A percentile compares a stretch with the other conserved stretches of the same genome.
phyloP scores from a whole-genome alignment of 2,888 invertebrate genomes.

The Pseudolycoriella hygida region DNA sequence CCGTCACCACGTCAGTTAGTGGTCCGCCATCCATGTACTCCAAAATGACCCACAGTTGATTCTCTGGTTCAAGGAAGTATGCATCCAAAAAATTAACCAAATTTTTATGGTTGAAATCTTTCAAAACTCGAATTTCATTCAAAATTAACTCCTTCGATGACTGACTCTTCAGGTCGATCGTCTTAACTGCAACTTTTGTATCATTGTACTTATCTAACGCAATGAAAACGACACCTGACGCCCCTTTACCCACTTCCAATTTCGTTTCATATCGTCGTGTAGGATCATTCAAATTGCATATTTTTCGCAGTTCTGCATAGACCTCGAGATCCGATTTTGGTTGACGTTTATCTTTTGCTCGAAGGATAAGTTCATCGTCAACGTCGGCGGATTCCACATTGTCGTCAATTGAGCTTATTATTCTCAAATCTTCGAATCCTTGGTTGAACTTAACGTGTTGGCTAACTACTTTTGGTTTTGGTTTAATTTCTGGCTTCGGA shows the following conservation, averaged over 20 bases:
- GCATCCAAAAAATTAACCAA: conserved; percentile 90
- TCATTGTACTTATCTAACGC: conserved; percentile 59
- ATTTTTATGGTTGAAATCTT: conserved; percentile 84
- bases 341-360: conserved; percentile 22
- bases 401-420: conserved; percentile 10
- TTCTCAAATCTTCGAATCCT: conserved; percentile 26
- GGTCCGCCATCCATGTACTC: conserved; percentile 90
- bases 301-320: conserved; percentile 53
- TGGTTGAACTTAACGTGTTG: conserved; percentile 21
- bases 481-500: conserved; percentile 36
- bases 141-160: conserved; percentile 89
- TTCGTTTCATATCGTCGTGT: conserved; percentile 59
- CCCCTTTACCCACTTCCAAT: conserved; percentile 79
- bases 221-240: conserved; percentile 82
- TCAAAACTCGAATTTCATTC: conserved; percentile 84
- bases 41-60: conserved; percentile 94
- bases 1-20: conserved; percentile 90
- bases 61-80: conserved; percentile 73
- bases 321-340: conserved; percentile 33
- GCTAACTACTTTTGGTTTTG: conserved; percentile 25
- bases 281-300: conserved; percentile 73
- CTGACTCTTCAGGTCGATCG: conserved; percentile 88
- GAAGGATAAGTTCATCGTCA: conserved; percentile 17
- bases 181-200: conserved; percentile 82
- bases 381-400: not conserved